Conservation (phyloP, 2,888 invertebrate species). For the Liodrosophila aerea region DNA sequence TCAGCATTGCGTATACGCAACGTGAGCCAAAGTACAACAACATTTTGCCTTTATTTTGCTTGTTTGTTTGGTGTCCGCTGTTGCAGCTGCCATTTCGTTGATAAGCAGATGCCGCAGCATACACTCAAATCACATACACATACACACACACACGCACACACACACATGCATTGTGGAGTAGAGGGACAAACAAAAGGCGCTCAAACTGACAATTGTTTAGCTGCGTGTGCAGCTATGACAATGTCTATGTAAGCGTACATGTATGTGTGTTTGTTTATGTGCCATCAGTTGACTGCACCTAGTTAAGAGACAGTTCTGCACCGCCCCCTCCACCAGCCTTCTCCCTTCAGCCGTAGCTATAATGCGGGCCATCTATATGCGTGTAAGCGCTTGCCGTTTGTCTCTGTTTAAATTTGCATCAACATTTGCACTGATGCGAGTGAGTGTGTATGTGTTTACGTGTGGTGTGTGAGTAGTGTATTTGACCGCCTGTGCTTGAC, state of each 20-base stretch:
- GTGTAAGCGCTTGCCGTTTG: slow-evolving; percentile 57
- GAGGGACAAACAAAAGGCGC: slow-evolving; percentile 54
- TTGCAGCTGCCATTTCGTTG: slow-evolving; percentile 59
- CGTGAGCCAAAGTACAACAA: too few species aligned
- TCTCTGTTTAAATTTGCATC: slow-evolving; percentile 53
- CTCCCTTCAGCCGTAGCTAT: slow-evolving; percentile 16
- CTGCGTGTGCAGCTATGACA: slow-evolving; percentile 23
- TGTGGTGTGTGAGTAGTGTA: slow-evolving; percentile 8
- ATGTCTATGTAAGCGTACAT: slow-evolving; percentile 16
- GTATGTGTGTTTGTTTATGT: slow-evolving; percentile 42
- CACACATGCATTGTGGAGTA: neutral
- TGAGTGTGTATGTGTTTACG: slow-evolving; percentile 17
- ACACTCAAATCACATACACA: slow-evolving; percentile 5
- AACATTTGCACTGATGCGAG: slow-evolving; percentile 27
- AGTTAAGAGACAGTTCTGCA: slow-evolving; percentile 39
- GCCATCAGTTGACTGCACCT: slow-evolving; percentile 61
- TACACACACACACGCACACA: slow-evolving; percentile 14
- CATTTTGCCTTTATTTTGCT: slow-evolving; percentile 36
- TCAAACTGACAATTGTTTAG: slow-evolving; percentile 62
- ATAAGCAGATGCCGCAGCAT: slow-evolving; percentile 56
- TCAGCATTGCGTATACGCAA: slow-evolving; percentile 58
- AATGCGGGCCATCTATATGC: slow-evolving; percentile 76
- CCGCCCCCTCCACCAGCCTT: neutral
- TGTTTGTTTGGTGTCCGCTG: slow-evolving; percentile 13
- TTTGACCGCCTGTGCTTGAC: slow-evolving; percentile 57